Base-by-base conservation (phyloP, 2,888 invertebrate species). In the Mythimna ferrago region DNA sequence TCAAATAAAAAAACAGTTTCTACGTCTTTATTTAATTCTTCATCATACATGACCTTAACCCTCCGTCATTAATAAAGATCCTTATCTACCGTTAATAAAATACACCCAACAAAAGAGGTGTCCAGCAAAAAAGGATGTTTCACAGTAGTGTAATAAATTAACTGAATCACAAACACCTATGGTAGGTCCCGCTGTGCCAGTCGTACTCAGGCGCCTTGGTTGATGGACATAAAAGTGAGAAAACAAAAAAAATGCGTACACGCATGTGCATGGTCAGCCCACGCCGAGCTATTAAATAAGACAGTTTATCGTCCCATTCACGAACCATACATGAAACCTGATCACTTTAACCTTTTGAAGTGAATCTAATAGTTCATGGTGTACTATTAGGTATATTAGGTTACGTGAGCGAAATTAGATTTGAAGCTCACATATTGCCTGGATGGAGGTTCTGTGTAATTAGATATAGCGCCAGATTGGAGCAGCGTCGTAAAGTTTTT, bases 301-400 rank as follows among this genome's bases (percentile, higher is more conserved):
- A 88, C 90, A 88, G 90, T 95, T 95, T 96, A 96, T 95, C 88
- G 92, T 89, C 91, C 89, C 93, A 94, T 94, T 94, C 93, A 93
- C 91, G 87, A 87, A 78, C 86, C 92, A 91, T 93, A 93, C 93
- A 89, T 88, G 92, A 93, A 88, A 92, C 90, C 82, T 88, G 89
- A 91, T 88, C 88, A 87, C 84, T 88, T 89, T 91, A 90, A 93
- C 91, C 91, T 93, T 88, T 89, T 87, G 83, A 89, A 86, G 89
- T 89, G 88, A 89, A 89, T 89, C 88, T 89, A 85, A 88, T 88
- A 86, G 87, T 86, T 85, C 85, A 85, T 79, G 73, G 76, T 78
- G 71, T 56, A 66, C 82, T 84, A 79, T 80, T 83, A 79, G 62
- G 81, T 87, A 87, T 89, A 91, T 89, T 88, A 89, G 83, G 86